Evolutionary conservation across 2,113 vertebrate genomes (phyloP), one percentile per base, ranked within the genome.

Genomic region (Lipotes vexillifer): DNA sequence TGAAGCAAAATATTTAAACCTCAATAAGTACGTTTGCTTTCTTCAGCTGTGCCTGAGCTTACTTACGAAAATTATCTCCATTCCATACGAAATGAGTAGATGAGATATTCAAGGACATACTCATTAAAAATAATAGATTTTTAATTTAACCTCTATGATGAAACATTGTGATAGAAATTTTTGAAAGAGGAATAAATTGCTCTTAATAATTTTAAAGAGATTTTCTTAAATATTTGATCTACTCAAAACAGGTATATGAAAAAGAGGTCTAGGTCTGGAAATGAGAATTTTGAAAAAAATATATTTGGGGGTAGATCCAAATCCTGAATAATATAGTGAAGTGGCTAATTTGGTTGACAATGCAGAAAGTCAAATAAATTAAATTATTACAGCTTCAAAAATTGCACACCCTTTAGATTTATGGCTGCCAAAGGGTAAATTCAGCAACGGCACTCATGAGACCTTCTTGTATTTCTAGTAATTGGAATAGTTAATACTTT

Each of bases 1-100:
- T 83, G 77, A 97, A 96, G 68, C 72, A 98, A 93, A 94, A 86
- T 96, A 96, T 94, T 95, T 81, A 96, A 96, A 61, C 49, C 36
- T 94, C 77, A 90, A 8, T 85, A 96, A 97, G 66, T 59, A 84
- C 61, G 36, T 59, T 66, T 97, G 49, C 93, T 94, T 97, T 52
- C 92, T 90, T 90, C 71, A 74, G 65, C 65, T 95, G 55, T 95
- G 10, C 13, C 66, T 80, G 49, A 83, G 18, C 94, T 96, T 94
- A 91, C 12, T 29, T 86, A 82, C 0, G 11, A 85, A 96, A 97
- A 97, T 75, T 91, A 87, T 77, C 25, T 86, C 13, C 18, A 83
- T 86, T 94, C 14, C 89, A 93, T 74, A 83, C 15, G 23, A 96
- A 93, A 95, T 86, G 44, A 95, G 55, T 36, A 90, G 65, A 97